A percentile compares a stretch with the other conserved stretches of the same genome.
These are phyloP conservation scores for Calliphora vomitoria DNA, from an alignment of 2,888 invertebrate species.

Conservation along the genomic window DNA sequence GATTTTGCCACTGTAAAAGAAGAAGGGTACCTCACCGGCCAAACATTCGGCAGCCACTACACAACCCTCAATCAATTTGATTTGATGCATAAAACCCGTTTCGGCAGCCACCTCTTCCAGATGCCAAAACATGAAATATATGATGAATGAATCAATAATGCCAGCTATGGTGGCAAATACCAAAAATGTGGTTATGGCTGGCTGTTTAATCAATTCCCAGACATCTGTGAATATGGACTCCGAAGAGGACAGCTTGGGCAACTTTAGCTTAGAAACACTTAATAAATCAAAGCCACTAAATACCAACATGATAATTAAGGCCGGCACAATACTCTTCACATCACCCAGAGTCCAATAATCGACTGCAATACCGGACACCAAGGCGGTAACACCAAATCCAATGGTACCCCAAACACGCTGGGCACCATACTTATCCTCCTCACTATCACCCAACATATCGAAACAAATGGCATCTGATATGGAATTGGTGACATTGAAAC, in stretches of 20 bases:
- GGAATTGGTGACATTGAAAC: constrained; percentile 93
- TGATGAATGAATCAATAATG: constrained; percentile 91
- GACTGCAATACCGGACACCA: constrained; percentile 89
- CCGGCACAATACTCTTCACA: constrained; percentile 89
- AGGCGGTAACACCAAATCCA: constrained; percentile 91
- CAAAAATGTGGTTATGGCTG: constrained; percentile 89
- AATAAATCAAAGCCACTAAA: constrained; percentile 88
- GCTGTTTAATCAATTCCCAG: constrained; percentile 87
- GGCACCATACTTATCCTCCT: constrained; percentile 89
- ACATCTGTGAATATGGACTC: constrained; percentile 89
- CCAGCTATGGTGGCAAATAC: constrained; percentile 91
- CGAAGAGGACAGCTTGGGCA: constrained; percentile 89
- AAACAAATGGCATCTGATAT: constrained; percentile 96
- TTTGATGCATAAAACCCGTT: constrained; percentile 87
- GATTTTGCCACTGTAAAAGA: constrained; percentile 90
- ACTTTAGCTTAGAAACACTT: constrained; percentile 87
- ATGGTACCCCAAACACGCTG: constrained; percentile 94
- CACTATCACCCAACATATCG: constrained; percentile 91
- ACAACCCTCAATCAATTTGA: constrained; percentile 92
- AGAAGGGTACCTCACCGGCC: constrained; percentile 91
- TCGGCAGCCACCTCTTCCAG: constrained; percentile 90
- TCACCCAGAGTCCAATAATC: constrained; percentile 87
- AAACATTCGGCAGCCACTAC: constrained; percentile 92
- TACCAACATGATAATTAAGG: constrained; percentile 88
- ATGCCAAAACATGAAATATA: constrained; percentile 94